A percentile compares a stretch with the other conserved stretches of the same genome.
Conservation (phyloP, 2,113 vertebrate species). For the Rhea americana region DNA sequence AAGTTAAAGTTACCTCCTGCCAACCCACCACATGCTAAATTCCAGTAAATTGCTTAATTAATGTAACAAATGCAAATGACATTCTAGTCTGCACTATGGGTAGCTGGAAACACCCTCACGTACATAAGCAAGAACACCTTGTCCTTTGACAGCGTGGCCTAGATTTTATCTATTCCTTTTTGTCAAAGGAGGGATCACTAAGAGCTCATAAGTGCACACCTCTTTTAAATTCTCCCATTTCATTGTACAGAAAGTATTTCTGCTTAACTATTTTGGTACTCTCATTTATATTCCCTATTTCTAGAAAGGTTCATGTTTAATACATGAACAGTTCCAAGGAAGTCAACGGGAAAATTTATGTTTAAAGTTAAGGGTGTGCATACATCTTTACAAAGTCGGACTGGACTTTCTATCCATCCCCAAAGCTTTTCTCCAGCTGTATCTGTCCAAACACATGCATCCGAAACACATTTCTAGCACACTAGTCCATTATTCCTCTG, state of each 20-base stretch:
- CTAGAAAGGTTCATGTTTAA: constrained; percentile 53
- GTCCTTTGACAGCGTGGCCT: background rate
- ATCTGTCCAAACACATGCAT: background rate
- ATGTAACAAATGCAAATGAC: background rate
- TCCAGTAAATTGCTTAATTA: constrained; percentile 57
- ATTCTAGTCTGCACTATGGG: constrained; percentile 3
- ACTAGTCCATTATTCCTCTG: background rate
- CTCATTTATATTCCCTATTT: constrained; percentile 58
- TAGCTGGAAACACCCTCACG: background rate
- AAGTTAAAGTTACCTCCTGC: constrained; percentile 47
- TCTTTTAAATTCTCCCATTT: background rate
- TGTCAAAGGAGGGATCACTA: background rate
- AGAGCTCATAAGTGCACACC: background rate
- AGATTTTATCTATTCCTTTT: background rate
- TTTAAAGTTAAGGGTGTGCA: constrained; percentile 40
- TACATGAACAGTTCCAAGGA: constrained; percentile 35
- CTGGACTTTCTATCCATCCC: constrained; percentile 16
- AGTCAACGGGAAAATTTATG: constrained; percentile 1
- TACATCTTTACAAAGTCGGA: constrained; percentile 24
- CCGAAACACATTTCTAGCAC: background rate
- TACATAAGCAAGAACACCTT: background rate
- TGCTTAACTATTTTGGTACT: constrained; percentile 49
- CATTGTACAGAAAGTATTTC: constrained; percentile 39
- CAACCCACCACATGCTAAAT: constrained; percentile 39
- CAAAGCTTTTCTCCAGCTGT: constrained; percentile 15